These are phyloP conservation scores for Pithys albifrons DNA, from an alignment of 2,113 vertebrate genomes.

Conservation along the genomic window DNA sequence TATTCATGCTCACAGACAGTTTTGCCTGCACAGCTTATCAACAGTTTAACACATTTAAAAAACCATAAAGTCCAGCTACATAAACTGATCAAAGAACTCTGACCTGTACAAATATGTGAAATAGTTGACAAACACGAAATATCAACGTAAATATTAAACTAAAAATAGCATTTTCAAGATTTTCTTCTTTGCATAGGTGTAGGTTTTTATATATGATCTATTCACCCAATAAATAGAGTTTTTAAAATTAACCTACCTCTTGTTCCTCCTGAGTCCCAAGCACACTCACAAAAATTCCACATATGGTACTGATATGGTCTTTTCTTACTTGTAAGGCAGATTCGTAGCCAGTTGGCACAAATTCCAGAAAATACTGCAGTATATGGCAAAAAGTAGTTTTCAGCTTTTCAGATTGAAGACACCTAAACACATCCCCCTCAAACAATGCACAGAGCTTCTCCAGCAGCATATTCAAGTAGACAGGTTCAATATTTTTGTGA, in stretches of 20 bases:
- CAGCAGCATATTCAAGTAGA: constrained; percentile 86
- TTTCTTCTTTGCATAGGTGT: background rate
- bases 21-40: background rate
- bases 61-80: background rate
- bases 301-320: constrained; percentile 78
- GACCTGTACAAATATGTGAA: background rate
- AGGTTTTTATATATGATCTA: background rate
- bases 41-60: background rate
- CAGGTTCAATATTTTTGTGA: constrained; percentile 80
- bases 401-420: constrained; percentile 77
- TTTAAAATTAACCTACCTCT: constrained; percentile 74
- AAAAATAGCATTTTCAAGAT: background rate
- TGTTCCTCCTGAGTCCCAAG: constrained; percentile 82
- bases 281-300: constrained; percentile 75
- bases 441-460: constrained; percentile 83
- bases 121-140: background rate
- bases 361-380: constrained; percentile 84
- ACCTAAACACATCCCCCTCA: constrained; percentile 70
- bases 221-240: background rate
- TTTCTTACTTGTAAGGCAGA: constrained; percentile 79
- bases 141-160: background rate
- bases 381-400: constrained; percentile 82
- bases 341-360: constrained; percentile 83
- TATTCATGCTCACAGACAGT: background rate
- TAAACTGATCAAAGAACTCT: background rate